These are phyloP conservation scores for Hirtodrosophila confusa DNA, from an alignment of 2,888 invertebrate genomes.

Conservation along the genomic window DNA sequence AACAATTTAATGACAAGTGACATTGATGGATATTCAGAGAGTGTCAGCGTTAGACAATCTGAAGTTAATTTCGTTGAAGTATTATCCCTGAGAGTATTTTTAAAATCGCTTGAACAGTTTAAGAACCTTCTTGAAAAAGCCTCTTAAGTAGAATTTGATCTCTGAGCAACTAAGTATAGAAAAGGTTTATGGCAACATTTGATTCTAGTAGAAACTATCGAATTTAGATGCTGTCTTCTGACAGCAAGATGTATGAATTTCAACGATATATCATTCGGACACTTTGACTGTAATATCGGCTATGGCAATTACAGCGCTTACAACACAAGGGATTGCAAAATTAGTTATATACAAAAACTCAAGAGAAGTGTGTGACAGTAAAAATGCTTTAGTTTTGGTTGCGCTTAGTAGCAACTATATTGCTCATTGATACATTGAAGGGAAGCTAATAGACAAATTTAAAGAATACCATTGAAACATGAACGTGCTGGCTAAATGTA, in stretches of 20 bases:
- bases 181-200: no score
- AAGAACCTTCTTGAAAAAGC: no score
- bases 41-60: slow-evolving; percentile 32
- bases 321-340: no score
- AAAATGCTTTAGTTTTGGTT: slow-evolving; percentile 11
- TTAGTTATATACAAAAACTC: neutral
- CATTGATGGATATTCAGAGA: slow-evolving; percentile 49
- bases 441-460: slow-evolving; percentile 26
- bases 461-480: slow-evolving; percentile 65
- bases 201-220: no score
- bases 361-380: neutral
- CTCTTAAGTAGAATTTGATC: neutral
- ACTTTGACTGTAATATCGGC: no score
- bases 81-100: neutral
- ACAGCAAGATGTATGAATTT: no score
- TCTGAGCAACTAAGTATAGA: no score
- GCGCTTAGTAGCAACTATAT: slow-evolving; percentile 55
- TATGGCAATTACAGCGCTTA: no score
- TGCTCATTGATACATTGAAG: slow-evolving; percentile 40
- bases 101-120: no score
- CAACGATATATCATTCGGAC: no score
- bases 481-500: slow-evolving; percentile 15
- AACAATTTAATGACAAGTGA: slow-evolving; percentile 55
- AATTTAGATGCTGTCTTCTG: no score
- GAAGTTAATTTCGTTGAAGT: slow-evolving; percentile 24